phyloP scores from a whole-genome alignment of 2,797 vertebrate species.

The Argya squamiceps region DNA sequence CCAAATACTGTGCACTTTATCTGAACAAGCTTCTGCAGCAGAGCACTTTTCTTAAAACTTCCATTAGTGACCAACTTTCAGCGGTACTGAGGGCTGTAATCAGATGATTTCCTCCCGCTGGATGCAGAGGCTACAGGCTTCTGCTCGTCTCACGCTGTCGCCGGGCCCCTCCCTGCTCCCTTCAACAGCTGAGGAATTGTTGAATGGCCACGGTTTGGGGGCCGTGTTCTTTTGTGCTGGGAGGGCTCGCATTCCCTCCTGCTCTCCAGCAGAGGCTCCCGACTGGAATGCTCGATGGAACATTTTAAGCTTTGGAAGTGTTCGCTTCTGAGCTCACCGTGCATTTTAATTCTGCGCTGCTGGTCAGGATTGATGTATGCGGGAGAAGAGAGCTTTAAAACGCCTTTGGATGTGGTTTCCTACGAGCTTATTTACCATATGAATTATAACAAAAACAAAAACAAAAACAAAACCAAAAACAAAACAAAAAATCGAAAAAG shows the following conservation, averaged over 20 bases:
- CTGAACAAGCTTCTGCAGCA: background rate
- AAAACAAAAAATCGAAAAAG: background rate
- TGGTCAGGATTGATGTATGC: background rate
- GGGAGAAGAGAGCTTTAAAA: background rate
- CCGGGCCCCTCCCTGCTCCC: background rate
- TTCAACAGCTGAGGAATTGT: background rate
- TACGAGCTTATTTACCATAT: background rate
- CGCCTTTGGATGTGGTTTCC: background rate
- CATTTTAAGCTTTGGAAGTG: background rate
- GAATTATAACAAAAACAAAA: background rate
- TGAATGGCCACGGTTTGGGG: background rate
- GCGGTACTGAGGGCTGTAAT: background rate
- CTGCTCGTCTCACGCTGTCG: background rate
- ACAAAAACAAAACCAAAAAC: background rate
- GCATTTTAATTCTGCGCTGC: background rate
- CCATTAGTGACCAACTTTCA: background rate
- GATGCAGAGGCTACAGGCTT: background rate
- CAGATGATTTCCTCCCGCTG: background rate
- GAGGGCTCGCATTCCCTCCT: background rate
- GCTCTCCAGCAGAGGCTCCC: background rate
- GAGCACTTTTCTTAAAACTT: constrained; percentile 4
- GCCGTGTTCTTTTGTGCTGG: background rate
- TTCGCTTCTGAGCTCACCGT: background rate
- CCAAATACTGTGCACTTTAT: background rate
- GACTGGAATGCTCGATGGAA: background rate